A percentile compares a stretch with the other conserved stretches of the same genome.
phyloP scores from a whole-genome alignment of 2,888 invertebrate genomes.

The Scaptomyza polygonia region DNA sequence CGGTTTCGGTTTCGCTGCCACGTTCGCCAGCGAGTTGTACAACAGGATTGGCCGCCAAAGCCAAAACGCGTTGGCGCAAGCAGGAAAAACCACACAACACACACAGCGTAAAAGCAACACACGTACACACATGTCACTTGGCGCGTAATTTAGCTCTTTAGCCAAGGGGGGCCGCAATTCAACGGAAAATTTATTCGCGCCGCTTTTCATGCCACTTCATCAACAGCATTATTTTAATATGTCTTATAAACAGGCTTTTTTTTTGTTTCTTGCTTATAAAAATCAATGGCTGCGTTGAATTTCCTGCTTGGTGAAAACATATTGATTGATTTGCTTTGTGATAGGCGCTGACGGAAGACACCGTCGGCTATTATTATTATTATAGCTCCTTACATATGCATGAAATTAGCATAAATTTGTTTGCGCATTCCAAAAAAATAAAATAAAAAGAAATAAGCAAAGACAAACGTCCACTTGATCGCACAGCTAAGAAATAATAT shows the following conservation, averaged over 20 bases:
- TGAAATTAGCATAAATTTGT: slow-evolving; percentile 70
- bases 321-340: slow-evolving; percentile 71
- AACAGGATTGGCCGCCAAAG: slow-evolving; percentile 64
- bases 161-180: slow-evolving; percentile 21
- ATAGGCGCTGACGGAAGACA: slow-evolving; percentile 38
- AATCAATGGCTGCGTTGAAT: slow-evolving; percentile 31
- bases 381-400: slow-evolving; percentile 47
- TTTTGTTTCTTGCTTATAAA: slow-evolving; percentile 35
- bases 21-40: slow-evolving; percentile 59
- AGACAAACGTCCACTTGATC: slow-evolving; percentile 41
- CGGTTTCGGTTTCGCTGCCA: slow-evolving; percentile 59
- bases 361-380: slow-evolving; percentile 55
- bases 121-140: slow-evolving; percentile 32
- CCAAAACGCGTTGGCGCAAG: slow-evolving; percentile 69
- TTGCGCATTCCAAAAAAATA: slow-evolving; percentile 7
- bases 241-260: slow-evolving; percentile 33
- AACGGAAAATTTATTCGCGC: slow-evolving; percentile 30
- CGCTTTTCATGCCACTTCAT: slow-evolving; percentile 34
- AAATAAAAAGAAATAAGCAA: slow-evolving; percentile 16
- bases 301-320: slow-evolving; percentile 58
- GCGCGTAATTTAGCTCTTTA: slow-evolving; percentile 52
- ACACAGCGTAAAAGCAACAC: not conserved
- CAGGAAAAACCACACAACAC: slow-evolving; percentile 68
- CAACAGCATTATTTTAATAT: slow-evolving; percentile 20
- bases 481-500: slow-evolving; percentile 42